Conservation (phyloP, 2,113 vertebrate genomes). For the Nothocercus julius region DNA sequence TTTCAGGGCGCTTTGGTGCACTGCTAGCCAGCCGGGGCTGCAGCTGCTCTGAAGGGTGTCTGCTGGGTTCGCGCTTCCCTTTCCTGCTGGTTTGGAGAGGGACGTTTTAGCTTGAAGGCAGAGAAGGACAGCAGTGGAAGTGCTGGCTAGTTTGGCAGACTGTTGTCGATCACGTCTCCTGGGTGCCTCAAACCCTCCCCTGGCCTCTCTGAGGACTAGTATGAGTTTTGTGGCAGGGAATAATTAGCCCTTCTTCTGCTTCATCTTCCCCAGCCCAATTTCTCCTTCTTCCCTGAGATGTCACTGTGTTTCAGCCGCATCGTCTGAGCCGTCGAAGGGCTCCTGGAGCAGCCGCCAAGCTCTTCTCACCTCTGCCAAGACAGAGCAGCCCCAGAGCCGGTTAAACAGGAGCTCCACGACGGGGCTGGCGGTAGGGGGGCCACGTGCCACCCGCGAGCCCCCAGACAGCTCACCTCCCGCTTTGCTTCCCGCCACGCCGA, state of each 20-base stretch:
- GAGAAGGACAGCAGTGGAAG: neutral
- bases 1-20: neutral
- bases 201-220: neutral
- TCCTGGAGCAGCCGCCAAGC: neutral
- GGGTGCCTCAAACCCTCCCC: accelerated
- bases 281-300: neutral
- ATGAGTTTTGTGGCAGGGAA: neutral
- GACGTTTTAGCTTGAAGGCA: neutral
- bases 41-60: neutral
- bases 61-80: neutral
- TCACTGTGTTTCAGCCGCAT: neutral
- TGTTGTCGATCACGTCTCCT: neutral
- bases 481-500: too few relatives aligned
- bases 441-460: too few relatives aligned
- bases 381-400: too few relatives aligned
- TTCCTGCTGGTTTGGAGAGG: neutral
- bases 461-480: neutral
- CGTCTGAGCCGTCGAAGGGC: neutral
- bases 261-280: neutral
- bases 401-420: neutral
- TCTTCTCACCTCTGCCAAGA: neutral
- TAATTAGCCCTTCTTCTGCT: neutral
- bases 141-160: neutral
- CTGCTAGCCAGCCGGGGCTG: accelerated
- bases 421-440: neutral